Conservation (phyloP, 2,797 vertebrate species). For the Fundulus diaphanus region DNA sequence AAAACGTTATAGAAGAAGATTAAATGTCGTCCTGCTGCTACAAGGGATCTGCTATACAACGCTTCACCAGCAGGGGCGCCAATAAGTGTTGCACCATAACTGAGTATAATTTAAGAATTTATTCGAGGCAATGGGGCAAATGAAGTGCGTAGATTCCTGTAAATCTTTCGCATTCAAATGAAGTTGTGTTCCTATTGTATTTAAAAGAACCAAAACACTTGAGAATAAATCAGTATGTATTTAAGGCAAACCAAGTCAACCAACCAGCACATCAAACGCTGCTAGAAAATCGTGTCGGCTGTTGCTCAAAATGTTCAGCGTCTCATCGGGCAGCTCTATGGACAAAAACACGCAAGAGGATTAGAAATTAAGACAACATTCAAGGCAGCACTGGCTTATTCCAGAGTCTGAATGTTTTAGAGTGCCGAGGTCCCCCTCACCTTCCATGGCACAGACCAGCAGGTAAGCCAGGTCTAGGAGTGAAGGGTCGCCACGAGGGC, state of each 20-base stretch:
- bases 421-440: slow-evolving; percentile 66
- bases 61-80: no score
- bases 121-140: no score
- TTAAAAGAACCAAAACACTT: not conserved
- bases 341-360: slow-evolving; percentile 2
- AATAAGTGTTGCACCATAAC: no score
- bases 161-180: no score
- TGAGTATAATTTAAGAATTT: no score
- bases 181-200: not conserved
- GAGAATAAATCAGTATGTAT: no score
- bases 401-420: not conserved
- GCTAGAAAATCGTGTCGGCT: slow-evolving; percentile 81
- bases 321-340: slow-evolving; percentile 84
- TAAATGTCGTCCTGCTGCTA: no score
- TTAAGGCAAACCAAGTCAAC: slow-evolving; percentile 41
- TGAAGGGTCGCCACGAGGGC: slow-evolving; percentile 21
- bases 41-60: no score
- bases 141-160: no score
- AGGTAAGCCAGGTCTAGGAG: slow-evolving; percentile 78
- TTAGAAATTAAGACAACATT: not conserved
- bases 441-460: slow-evolving; percentile 88
- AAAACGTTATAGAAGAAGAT: no score
- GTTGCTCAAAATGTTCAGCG: slow-evolving; percentile 79
- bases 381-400: not conserved
- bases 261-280: slow-evolving; percentile 81